Conservation (phyloP, 2,888 invertebrate species). For the Empis livida region DNA sequence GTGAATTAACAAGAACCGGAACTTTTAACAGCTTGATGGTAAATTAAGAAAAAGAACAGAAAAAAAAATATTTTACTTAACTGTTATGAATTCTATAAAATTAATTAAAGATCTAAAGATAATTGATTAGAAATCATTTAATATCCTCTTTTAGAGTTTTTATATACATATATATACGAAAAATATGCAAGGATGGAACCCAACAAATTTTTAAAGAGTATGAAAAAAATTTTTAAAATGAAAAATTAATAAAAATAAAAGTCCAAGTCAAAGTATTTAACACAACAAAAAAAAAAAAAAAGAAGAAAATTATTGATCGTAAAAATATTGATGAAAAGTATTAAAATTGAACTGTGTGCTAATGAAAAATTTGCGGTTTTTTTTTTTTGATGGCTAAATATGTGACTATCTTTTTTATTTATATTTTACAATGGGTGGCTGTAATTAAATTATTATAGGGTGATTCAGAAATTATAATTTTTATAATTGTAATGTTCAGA, state of each 20-base stretch:
- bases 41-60: background rate
- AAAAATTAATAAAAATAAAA: too few species aligned
- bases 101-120: conserved; percentile 38
- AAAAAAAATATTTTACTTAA: conserved; percentile 1
- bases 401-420: background rate
- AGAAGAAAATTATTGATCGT: too few species aligned
- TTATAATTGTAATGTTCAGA: too few species aligned
- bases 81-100: conserved; percentile 24
- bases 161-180: conserved; percentile 5
- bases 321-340: too few species aligned
- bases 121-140: conserved; percentile 37
- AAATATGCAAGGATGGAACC: conserved; percentile 9
- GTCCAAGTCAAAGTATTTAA: conserved; percentile 3
- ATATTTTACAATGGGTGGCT: too few species aligned
- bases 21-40: background rate
- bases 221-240: too few species aligned
- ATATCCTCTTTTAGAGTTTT: conserved; percentile 21
- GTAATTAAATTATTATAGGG: too few species aligned
- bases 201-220: background rate
- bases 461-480: too few species aligned
- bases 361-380: background rate
- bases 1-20: conserved; percentile 7
- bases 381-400: background rate
- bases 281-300: too few species aligned
- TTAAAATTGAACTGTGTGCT: too few species aligned